Evolutionary conservation across 2,797 vertebrate species (phyloP).

Genomic region (Acanthornis magna): DNA sequence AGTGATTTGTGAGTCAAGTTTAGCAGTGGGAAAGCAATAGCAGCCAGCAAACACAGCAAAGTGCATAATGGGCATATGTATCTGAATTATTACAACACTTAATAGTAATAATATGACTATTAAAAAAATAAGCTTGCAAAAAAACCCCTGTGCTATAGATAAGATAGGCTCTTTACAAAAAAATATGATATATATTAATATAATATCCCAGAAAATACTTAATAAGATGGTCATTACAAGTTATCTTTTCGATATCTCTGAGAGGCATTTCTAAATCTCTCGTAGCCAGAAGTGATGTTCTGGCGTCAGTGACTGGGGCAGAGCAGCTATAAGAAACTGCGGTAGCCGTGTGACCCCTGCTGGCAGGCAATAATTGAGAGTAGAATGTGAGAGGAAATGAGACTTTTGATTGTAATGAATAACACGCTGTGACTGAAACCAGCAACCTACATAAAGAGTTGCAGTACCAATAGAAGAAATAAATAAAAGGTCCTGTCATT

Average conservation of each 20-base stretch:
- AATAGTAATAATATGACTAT: background rate
- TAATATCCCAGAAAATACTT: background rate
- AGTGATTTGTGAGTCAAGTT: background rate
- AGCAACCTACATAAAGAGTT: background rate
- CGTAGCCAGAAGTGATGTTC: background rate
- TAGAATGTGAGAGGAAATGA: background rate
- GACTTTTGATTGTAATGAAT: background rate
- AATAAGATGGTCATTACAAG: background rate
- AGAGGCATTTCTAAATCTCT: background rate
- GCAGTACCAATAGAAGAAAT: background rate
- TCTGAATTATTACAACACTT: background rate
- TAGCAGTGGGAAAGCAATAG: background rate
- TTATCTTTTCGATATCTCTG: background rate
- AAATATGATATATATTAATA: background rate
- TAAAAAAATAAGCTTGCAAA: background rate
- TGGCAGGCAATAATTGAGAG: background rate
- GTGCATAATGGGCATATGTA: background rate
- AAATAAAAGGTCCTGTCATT: background rate
- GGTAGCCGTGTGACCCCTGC: slow-evolving; percentile 21
- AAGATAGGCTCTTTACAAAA: background rate
- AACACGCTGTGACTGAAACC: background rate
- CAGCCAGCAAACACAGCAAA: background rate
- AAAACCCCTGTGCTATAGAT: background rate
- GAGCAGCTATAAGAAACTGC: rapidly evolving
- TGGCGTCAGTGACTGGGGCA: background rate